Percentiles rank a stretch among this genome's conserved stretches.
phyloP scores from a whole-genome alignment of 2,797 vertebrate genomes.

The Rhynchotus rufescens region DNA sequence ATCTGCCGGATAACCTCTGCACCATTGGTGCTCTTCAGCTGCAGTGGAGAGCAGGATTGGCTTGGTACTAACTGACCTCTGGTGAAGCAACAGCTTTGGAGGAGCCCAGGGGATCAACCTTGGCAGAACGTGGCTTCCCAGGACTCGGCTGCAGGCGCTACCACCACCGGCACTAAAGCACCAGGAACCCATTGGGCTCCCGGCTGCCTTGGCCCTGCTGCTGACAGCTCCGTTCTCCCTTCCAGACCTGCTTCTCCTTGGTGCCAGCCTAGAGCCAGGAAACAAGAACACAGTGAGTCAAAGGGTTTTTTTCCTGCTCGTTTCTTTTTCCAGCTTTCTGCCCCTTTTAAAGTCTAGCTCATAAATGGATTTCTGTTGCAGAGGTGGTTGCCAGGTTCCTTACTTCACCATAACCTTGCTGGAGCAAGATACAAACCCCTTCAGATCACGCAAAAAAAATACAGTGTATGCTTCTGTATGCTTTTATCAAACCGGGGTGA shows the following conservation, averaged over 20 bases:
- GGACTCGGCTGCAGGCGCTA: fast-evolving
- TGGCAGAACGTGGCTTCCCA: not conserved
- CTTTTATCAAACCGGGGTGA: not conserved
- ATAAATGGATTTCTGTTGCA: not conserved
- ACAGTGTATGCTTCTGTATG: fast-evolving
- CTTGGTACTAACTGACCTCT: fast-evolving
- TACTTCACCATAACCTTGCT: not conserved
- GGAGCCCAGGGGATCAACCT: not conserved
- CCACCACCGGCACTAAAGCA: not conserved
- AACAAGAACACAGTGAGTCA: not conserved
- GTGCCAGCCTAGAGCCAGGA: not conserved
- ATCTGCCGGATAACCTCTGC: fast-evolving
- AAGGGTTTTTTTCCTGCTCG: not conserved
- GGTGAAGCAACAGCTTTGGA: not conserved
- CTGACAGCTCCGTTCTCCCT: fast-evolving
- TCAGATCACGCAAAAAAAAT: not conserved
- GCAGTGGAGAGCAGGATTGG: not conserved
- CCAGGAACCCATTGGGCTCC: not conserved
- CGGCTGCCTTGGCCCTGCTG: fast-evolving
- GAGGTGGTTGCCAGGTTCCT: not conserved
- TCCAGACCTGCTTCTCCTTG: fast-evolving
- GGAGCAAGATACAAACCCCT: not conserved
- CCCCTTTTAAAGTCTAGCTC: not conserved
- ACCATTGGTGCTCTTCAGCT: not conserved
- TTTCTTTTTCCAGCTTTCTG: constrained; percentile 11